These are phyloP conservation scores for Ostrea edulis DNA, from an alignment of 1,140 invertebrate genomes.

Conservation along the genomic window DNA sequence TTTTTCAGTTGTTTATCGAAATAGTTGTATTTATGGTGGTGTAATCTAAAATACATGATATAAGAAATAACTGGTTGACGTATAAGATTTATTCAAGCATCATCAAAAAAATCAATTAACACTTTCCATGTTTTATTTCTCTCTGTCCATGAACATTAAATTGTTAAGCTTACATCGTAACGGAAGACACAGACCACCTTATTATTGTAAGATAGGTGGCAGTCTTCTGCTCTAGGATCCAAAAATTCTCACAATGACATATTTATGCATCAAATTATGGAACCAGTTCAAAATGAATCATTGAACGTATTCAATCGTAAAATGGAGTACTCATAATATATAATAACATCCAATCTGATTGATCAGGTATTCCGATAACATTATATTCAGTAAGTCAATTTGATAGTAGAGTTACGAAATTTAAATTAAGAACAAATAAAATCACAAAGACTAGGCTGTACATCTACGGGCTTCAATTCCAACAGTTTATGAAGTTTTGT, in stretches of 20 bases:
- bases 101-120: too few relatives aligned
- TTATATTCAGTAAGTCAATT: not conserved
- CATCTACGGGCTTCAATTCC: slow-evolving; percentile 22
- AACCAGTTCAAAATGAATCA: slow-evolving; percentile 8
- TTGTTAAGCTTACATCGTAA: not conserved
- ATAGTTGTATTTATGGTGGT: too few relatives aligned
- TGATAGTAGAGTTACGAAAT: not conserved
- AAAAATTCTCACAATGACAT: not conserved
- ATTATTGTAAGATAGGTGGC: not conserved
- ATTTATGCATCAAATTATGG: not conserved
- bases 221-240: not conserved
- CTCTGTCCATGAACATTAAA: not conserved
- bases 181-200: not conserved
- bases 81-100: too few relatives aligned
- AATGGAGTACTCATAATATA: not conserved
- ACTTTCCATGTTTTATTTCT: not conserved
- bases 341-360: not conserved
- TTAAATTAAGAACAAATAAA: slow-evolving; percentile 23
- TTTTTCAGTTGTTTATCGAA: too few relatives aligned
- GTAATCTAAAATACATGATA: too few relatives aligned
- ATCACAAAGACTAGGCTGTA: slow-evolving; percentile 22
- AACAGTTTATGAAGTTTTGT: slow-evolving; percentile 43
- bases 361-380: not conserved
- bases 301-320: slow-evolving; percentile 3
- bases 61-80: too few relatives aligned